Conservation (phyloP, 2,797 vertebrate genomes). For the Tiaroga cobitis region DNA sequence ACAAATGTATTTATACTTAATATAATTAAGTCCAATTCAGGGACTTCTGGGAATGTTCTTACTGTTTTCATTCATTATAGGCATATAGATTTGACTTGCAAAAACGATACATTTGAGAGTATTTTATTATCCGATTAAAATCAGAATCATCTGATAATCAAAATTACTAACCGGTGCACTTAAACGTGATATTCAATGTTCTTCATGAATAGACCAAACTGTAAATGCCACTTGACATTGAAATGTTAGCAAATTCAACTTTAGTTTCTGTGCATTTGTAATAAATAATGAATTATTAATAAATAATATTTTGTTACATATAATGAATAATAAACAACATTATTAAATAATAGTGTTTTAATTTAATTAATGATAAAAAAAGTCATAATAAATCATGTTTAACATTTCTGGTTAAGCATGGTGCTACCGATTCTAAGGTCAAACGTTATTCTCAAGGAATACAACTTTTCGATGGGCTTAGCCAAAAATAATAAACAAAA, state of each 20-base stretch:
- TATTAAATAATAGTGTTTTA: background rate
- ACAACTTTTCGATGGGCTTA: too few relatives aligned
- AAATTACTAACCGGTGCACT: background rate
- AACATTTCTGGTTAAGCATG: background rate
- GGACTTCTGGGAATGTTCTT: background rate
- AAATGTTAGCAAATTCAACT: constrained; percentile 34
- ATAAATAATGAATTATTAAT: background rate
- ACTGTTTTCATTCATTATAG: background rate
- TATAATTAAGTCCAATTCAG: background rate
- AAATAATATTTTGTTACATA: too few relatives aligned
- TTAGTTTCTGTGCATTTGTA: constrained; percentile 20
- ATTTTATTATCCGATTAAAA: too few relatives aligned
- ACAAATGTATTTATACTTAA: background rate
- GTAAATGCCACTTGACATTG: background rate
- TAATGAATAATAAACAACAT: background rate
- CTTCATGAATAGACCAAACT: background rate
- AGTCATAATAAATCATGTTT: background rate
- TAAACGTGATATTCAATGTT: background rate
- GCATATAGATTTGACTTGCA: too few relatives aligned
- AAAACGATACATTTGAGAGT: too few relatives aligned
- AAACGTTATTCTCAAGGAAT: constrained; percentile 61
- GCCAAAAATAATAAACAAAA: too few relatives aligned
- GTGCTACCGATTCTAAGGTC: constrained; percentile 55
- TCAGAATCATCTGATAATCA: background rate
- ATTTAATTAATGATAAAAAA: background rate